A percentile compares a stretch with the other conserved stretches of the same genome.
These are phyloP conservation scores for Gastrophryne carolinensis DNA, from an alignment of 2,797 vertebrate genomes.

Conservation along the genomic window DNA sequence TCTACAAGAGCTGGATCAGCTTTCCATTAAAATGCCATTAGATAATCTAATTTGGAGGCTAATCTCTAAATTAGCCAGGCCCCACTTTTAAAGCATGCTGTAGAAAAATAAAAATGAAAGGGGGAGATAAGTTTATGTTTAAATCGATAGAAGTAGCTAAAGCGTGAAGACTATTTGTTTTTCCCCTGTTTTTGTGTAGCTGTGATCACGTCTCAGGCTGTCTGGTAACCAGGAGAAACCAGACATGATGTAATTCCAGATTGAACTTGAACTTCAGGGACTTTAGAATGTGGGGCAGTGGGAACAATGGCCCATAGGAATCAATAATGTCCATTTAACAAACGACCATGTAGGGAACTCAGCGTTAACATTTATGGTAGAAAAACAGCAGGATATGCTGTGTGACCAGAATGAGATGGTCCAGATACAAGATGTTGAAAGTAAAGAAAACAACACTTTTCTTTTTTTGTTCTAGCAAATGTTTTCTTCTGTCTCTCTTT, in stretches of 20 bases:
- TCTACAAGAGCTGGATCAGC: constrained; percentile 94
- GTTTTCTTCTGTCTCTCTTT: constrained; percentile 57
- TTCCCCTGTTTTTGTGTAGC: constrained; percentile 74
- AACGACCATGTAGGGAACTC: constrained; percentile 78
- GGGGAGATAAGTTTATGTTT: constrained; percentile 73
- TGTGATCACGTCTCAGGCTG: constrained; percentile 84
- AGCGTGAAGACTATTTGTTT: constrained; percentile 78
- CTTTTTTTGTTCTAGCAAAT: constrained; percentile 34
- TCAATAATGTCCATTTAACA: constrained; percentile 83
- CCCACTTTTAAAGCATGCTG: constrained; percentile 77
- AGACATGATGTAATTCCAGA: constrained; percentile 90
- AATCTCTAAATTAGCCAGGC: constrained; percentile 92
- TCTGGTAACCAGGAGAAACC: constrained; percentile 90
- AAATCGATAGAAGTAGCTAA: constrained; percentile 77
- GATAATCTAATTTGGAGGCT: constrained; percentile 97
- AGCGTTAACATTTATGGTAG: constrained; percentile 73
- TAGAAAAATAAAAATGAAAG: constrained; percentile 60
- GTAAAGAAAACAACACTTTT: constrained; percentile 67
- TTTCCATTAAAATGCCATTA: constrained; percentile 99
- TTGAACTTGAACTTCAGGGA: constrained; percentile 85
- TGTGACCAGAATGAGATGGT: constrained; percentile 67
- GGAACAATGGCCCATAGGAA: constrained; percentile 80
- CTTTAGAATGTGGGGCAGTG: constrained; percentile 68
- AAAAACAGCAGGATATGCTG: constrained; percentile 65
- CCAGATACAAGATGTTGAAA: constrained; percentile 67